Evolutionary conservation across 2,113 vertebrate genomes (phyloP).

Genomic region (Deroptyus accipitrinus): DNA sequence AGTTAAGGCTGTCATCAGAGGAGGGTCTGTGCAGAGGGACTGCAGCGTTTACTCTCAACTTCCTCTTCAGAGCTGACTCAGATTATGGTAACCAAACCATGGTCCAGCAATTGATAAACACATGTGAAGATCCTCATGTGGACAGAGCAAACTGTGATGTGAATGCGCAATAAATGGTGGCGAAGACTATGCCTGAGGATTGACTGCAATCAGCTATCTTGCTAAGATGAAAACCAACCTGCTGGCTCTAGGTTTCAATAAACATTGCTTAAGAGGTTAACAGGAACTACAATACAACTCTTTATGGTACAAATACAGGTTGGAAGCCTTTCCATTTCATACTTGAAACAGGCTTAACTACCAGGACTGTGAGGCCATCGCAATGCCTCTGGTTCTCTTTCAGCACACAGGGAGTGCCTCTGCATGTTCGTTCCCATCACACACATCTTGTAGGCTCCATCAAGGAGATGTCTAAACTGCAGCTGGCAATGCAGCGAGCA

Average conservation of each 20-base stretch:
- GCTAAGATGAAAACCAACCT: background rate
- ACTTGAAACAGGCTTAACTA: background rate
- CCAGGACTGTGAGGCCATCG: background rate
- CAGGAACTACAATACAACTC: background rate
- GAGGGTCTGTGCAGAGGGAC: rapidly evolving
- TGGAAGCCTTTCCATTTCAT: background rate
- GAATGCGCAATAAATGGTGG: background rate
- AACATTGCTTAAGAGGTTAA: background rate
- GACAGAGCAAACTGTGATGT: background rate
- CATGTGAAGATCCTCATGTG: background rate
- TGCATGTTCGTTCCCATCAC: background rate
- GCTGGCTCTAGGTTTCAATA: background rate
- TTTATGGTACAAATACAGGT: background rate
- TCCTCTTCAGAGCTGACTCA: background rate
- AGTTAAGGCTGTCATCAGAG: background rate
- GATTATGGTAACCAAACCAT: background rate
- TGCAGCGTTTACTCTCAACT: background rate
- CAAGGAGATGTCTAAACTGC: background rate
- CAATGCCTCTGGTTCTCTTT: background rate
- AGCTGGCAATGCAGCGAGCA: background rate
- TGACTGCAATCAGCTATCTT: background rate
- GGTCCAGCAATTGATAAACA: background rate
- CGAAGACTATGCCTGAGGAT: background rate
- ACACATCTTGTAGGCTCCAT: background rate
- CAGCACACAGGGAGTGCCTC: background rate